Percentiles rank a stretch among this genome's conserved stretches.
These are phyloP conservation scores for Eidolon helvum DNA, from an alignment of 2,113 vertebrate genomes.

Conservation along the genomic window DNA sequence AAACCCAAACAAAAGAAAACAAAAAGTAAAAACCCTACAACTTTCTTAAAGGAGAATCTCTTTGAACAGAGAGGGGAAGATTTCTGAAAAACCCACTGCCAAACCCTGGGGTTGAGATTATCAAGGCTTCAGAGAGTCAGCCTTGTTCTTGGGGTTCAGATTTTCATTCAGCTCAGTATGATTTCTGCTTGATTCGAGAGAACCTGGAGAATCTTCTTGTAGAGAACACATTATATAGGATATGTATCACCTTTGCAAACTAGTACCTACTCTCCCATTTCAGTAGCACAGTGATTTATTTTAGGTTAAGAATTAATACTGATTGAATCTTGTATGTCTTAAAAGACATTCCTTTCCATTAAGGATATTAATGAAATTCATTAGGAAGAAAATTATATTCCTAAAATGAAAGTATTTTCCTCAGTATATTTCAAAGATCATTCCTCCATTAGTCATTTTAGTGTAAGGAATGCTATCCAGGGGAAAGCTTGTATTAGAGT, in stretches of 20 bases:
- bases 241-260: background rate
- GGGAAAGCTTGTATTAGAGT: background rate
- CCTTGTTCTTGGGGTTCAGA: background rate
- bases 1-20: background rate
- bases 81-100: background rate
- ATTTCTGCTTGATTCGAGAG: background rate
- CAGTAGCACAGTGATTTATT: background rate
- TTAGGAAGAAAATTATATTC: background rate
- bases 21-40: background rate
- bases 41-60: background rate
- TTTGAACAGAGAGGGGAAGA: background rate
- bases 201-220: conserved; percentile 9
- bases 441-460: background rate
- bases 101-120: background rate
- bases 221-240: background rate
- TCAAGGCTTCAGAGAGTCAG: background rate
- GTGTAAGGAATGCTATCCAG: background rate
- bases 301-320: background rate
- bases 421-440: background rate
- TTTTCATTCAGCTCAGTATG: background rate
- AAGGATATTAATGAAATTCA: conserved; percentile 6
- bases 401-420: background rate
- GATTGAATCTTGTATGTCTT: background rate
- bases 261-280: background rate
- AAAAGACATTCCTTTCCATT: background rate